Evolutionary conservation across 1,140 invertebrate species (phyloP).

Genomic region (Cotesia typhae): DNA sequence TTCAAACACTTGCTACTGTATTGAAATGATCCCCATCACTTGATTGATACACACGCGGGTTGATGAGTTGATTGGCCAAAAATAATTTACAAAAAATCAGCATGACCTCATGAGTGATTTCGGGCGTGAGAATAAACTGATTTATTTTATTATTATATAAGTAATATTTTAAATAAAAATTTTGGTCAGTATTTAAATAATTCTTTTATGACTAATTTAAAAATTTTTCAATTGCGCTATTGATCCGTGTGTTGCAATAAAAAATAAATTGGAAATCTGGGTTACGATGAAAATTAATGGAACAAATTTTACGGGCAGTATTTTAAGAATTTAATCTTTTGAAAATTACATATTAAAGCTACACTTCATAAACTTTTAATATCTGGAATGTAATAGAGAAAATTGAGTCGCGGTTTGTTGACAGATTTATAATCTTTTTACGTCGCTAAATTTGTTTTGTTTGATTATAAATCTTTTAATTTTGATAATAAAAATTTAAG

Average conservation of each 20-base stretch:
- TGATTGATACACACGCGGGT: conserved; percentile 47
- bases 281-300: too few relatives aligned
- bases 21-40: conserved; percentile 50
- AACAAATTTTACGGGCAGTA: too few relatives aligned
- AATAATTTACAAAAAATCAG: conserved; percentile 61
- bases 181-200: background rate
- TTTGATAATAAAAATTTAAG: too few relatives aligned
- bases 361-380: too few relatives aligned
- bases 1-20: conserved; percentile 46
- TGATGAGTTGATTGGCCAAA: conserved; percentile 52
- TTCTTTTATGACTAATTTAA: background rate
- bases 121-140: conserved; percentile 36
- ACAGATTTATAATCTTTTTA: too few relatives aligned
- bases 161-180: background rate
- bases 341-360: background rate
- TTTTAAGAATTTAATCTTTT: background rate
- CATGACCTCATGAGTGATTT: conserved; percentile 55
- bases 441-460: too few relatives aligned
- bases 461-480: too few relatives aligned
- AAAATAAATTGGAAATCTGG: too few relatives aligned
- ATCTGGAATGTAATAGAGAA: too few relatives aligned
- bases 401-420: too few relatives aligned
- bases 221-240: background rate
- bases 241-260: background rate
- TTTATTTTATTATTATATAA: background rate